Evolutionary conservation across 2,113 vertebrate genomes (phyloP).

Genomic region (Protobothrops flavoviridis): DNA sequence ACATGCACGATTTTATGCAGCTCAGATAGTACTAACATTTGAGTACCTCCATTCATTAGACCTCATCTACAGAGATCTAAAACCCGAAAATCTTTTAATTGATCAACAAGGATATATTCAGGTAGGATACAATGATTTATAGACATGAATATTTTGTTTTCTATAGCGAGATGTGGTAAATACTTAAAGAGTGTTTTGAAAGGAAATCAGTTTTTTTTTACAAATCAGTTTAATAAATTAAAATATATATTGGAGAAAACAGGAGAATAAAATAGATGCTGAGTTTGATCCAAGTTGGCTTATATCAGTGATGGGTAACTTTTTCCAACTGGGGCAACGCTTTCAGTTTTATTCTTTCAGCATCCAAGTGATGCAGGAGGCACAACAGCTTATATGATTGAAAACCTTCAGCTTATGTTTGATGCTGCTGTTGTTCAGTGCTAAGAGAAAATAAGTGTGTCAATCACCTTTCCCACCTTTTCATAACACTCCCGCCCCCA

Average conservation of each 20-base stretch:
- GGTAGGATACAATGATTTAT: slow-evolving; percentile 74
- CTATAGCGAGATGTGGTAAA: neutral
- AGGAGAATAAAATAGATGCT: neutral
- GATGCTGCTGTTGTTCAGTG: neutral
- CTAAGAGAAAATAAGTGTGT: neutral
- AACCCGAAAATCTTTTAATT: slow-evolving; percentile 99
- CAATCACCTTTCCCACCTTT: neutral
- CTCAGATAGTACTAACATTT: slow-evolving; percentile 98
- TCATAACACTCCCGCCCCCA: neutral
- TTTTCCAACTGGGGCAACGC: neutral
- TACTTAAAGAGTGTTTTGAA: neutral
- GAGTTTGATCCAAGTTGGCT: neutral
- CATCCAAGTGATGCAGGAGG: neutral
- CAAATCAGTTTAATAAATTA: neutral
- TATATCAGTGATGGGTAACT: neutral
- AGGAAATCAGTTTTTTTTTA: neutral
- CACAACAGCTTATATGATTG: neutral
- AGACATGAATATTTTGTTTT: neutral
- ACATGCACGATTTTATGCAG: slow-evolving; percentile 97
- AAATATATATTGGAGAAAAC: neutral
- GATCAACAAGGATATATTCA: slow-evolving; percentile 99
- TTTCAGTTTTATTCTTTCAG: neutral
- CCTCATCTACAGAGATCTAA: slow-evolving; percentile 99
- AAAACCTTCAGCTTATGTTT: neutral
- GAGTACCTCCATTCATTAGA: slow-evolving; percentile 99